Base-by-base conservation (phyloP, 2,113 vertebrate species). In the Sylvietta virens region DNA sequence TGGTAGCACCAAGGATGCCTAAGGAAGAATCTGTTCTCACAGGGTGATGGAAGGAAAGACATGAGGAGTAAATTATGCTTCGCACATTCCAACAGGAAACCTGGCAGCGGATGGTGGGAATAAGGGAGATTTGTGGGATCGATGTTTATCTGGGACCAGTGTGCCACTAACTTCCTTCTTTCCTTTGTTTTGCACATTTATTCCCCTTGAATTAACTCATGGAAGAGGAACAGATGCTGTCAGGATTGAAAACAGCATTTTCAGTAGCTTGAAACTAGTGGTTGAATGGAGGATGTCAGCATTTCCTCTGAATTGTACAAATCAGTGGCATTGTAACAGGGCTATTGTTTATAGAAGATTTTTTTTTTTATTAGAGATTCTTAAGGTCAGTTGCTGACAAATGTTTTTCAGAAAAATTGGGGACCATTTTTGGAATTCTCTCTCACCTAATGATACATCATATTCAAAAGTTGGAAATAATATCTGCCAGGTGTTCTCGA, bases 281-380 rank as follows among this genome's bases (percentile, higher is more conserved):
- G 30, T 81, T 90, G 64, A 81, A 84, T 95, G 78, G 54, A 88
- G 45, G 27, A 80, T 48, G 56, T 95, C 66, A 90, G 67, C 74
- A 90, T 90, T 95, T 96, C 82, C 71, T 88, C 82, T 88, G 56
- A 90, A 90, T 92, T 86, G 83, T 71, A 77, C 20, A 88, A 94
- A 95, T 95, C 85, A 94, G 74, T 88, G 44, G n/a, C 40, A 94
- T 88, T 90, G 85, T 91, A 90, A 62, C 23, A 30, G 47, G n/a
- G 24, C 31, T 78, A 67, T 86, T 93, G 66, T 94, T 93, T 62
- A 77, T 39, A 82, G 70, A 69, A 48, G 4, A 37, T 13, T 45
- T 13, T 58, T 56, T 57, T 56, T 84, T 85, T 58, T 56, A 72
- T 92, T 56, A 80, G 33, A 54, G 39, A 77, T 66, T 86, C 51